Percentiles rank a stretch among this genome's conserved stretches.
Conservation (phyloP, 2,113 vertebrate genomes). For the Propithecus coquereli region DNA sequence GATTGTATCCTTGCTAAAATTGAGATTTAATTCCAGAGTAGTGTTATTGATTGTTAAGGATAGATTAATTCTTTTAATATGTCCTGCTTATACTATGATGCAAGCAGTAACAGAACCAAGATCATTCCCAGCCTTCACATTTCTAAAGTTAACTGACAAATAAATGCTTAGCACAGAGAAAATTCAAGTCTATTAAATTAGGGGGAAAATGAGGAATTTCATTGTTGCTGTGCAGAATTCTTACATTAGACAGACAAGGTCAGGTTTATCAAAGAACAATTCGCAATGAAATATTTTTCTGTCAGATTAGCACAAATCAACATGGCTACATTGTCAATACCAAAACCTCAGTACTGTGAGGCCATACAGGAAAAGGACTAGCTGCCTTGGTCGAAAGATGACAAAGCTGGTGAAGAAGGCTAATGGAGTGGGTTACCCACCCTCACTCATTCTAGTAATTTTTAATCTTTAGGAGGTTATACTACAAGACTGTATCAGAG, state of each 20-base stretch:
- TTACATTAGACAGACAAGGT: neutral
- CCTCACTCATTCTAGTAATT: no score
- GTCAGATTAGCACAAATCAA: neutral
- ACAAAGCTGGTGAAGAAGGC: neutral
- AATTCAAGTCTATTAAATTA: neutral
- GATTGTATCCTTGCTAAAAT: no score
- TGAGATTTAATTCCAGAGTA: no score
- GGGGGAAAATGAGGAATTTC: neutral
- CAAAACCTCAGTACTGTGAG: neutral
- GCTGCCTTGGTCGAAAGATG: neutral
- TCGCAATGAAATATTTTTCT: neutral
- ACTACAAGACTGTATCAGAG: neutral
- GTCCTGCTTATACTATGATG: neutral
- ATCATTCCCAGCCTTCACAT: neutral
- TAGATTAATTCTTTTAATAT: no score
- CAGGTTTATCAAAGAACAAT: neutral
- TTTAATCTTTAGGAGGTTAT: neutral
- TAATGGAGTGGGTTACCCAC: neutral
- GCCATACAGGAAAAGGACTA: neutral
- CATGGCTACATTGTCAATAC: neutral
- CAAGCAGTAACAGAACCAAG: neutral
- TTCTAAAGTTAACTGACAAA: conserved; percentile 1
- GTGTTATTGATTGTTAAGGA: no score
- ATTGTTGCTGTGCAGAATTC: neutral
- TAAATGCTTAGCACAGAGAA: neutral